Percentiles rank a stretch among this genome's conserved stretches.
These are phyloP conservation scores for Drosophila serrata DNA, from an alignment of 1,140 invertebrate species.

Conservation along the genomic window DNA sequence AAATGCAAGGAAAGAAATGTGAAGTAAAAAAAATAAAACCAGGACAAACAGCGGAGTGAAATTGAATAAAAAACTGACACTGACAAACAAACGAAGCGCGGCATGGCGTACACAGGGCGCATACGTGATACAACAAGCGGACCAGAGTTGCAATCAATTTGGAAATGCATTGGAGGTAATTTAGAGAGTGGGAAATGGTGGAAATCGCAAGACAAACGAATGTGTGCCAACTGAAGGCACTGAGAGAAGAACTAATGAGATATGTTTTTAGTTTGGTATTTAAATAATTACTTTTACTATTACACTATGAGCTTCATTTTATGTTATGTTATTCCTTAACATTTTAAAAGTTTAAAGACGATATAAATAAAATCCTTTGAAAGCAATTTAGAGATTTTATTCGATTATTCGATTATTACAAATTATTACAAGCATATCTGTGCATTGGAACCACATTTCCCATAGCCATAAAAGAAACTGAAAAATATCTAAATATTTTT, in stretches of 20 bases:
- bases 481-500: too few species aligned
- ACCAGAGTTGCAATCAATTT: conserved; percentile 84
- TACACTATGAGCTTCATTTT: too few species aligned
- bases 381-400: too few species aligned
- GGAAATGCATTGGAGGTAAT: conserved; percentile 56
- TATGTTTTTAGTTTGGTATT: not conserved
- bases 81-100: conserved; percentile 56
- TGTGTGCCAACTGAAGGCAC: conserved; percentile 30
- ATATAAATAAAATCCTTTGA: too few species aligned
- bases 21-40: conserved; percentile 53
- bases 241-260: not conserved
- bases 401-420: not conserved
- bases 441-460: not conserved
- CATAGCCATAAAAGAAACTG: too few species aligned
- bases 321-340: too few species aligned
- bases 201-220: conserved; percentile 36
- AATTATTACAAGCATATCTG: not conserved
- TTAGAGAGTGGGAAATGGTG: conserved; percentile 19
- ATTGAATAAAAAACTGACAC: conserved; percentile 78
- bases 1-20: conserved; percentile 60
- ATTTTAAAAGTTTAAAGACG: not conserved
- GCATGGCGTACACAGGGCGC: conserved; percentile 31
- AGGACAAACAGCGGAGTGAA: conserved; percentile 73
- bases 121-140: conserved; percentile 57
- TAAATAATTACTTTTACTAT: too few species aligned